Conservation (phyloP, 1,140 invertebrate species). For the Drosophila parvula region DNA sequence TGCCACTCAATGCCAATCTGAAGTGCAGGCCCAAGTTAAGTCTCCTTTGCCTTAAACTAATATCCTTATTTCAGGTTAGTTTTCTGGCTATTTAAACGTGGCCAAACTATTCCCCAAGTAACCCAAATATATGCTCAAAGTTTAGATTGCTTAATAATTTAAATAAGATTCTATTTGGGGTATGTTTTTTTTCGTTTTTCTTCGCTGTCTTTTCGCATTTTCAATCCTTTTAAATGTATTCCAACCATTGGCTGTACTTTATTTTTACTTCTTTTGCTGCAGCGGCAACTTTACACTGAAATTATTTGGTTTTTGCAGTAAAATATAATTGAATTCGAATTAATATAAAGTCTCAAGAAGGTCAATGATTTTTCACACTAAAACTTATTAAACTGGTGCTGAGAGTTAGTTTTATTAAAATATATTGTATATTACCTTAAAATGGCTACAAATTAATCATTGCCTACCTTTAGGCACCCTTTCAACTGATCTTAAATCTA, state of each 20-base stretch:
- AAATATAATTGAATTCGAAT: background rate
- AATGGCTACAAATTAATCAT: background rate
- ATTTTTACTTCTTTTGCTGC: background rate
- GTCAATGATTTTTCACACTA: no score
- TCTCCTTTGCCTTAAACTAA: background rate
- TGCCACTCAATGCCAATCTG: background rate
- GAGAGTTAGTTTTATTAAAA: no score
- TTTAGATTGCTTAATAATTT: conserved; percentile 3
- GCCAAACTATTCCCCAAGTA: background rate
- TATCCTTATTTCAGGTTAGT: background rate
- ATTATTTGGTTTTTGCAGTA: background rate
- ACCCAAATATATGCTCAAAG: conserved; percentile 2
- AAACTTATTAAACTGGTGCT: no score
- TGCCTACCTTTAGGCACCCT: background rate
- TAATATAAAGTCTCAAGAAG: no score
- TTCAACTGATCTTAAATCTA: background rate
- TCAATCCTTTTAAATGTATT: conserved; percentile 1
- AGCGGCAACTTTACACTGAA: background rate
- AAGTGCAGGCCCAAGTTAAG: background rate
- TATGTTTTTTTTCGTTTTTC: conserved; percentile 1
- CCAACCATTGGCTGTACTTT: conserved; percentile 1
- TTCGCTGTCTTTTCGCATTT: conserved; percentile 2
- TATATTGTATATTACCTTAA: no score
- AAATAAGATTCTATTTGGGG: background rate
- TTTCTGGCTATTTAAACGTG: background rate